Evolutionary conservation across 2,797 vertebrate species (phyloP), one percentile per base, ranked within the genome.

Genomic region (Fistularia commersonii): DNA sequence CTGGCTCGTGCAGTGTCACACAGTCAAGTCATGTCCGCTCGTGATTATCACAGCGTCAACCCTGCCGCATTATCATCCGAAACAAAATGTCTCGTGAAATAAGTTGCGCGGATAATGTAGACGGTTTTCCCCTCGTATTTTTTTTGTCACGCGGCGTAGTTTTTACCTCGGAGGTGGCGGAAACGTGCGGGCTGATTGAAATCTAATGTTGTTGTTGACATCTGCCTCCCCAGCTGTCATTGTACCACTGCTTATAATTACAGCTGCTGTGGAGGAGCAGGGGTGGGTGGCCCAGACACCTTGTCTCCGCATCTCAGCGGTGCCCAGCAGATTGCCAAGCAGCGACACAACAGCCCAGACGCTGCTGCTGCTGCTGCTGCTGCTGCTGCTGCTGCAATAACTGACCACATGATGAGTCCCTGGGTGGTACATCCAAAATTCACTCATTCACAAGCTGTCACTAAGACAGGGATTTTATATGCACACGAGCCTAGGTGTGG

Each of bases 221-320:
- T 84, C 80, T 85, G 83, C 77, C 83, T 79, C 79, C 72, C 78
- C 82, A 84, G 86, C 82, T 87, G 83, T 86, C 82, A 75, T 66
- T 65, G 68, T 64, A 72, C 66, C 74, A 60, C 77, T 75, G 66
- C 78, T 84, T 85, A 75, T 80, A 89, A 88, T 87, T 85, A 83
- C 81, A 79, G 77, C 79, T 82, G 82, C 73, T 9, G 68, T 57
- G 54, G 72, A 80, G 37, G 62, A 66, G 66, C 57, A 61, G 11
- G 64, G 69, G 69, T 76, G 70, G 83, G 73, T 66, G 77, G 80
- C 76, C 77, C 76, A 73, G 77, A 84, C 79, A 83, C 79, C 79
- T 86, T 81, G 80, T 80, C 83, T 70, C 69, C 69, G 57, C 76
- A 63, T 69, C 75, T 72, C 77, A 70, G 8, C 46, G 8, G 65